These are phyloP conservation scores for Conus betulinus DNA, from an alignment of 1,140 invertebrate species.

Conservation along the genomic window DNA sequence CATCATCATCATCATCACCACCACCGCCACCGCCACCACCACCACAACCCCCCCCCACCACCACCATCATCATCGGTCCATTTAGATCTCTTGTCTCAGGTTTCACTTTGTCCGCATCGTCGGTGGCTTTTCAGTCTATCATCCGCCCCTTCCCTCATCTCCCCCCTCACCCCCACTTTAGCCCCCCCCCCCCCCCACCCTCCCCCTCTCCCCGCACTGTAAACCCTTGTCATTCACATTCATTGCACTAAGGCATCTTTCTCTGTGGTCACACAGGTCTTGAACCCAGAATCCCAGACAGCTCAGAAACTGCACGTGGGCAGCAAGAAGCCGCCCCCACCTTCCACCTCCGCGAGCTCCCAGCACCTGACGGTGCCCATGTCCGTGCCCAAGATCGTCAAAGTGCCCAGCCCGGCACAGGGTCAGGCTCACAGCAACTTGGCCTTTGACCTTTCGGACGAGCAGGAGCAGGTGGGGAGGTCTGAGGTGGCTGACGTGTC, in stretches of 20 bases:
- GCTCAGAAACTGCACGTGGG: constrained; percentile 1
- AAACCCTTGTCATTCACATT: no score
- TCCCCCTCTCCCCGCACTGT: no score
- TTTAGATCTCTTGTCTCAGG: neutral
- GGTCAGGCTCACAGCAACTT: constrained; percentile 3
- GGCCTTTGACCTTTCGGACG: no score
- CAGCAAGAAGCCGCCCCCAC: constrained; percentile 3
- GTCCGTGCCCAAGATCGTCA: neutral
- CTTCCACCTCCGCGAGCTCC: no score
- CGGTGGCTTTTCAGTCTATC: neutral
- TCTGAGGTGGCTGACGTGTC: no score
- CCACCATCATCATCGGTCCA: neutral
- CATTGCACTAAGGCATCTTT: no score
- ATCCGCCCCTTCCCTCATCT: no score
- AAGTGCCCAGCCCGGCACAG: neutral
- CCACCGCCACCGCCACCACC: neutral
- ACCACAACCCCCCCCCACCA: no score
- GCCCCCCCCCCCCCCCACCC: no score
- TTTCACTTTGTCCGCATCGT: neutral
- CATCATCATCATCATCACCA: constrained; percentile 5
- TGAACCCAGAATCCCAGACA: constrained; percentile 50
- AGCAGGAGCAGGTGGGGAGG: no score
- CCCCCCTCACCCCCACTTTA: no score
- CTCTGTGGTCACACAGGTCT: constrained; percentile 33
- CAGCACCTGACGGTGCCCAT: neutral